Percentiles rank a stretch among this genome's conserved stretches.
phyloP scores from a whole-genome alignment of 2,888 invertebrate species.

The Lordiphosa fenestrarum region DNA sequence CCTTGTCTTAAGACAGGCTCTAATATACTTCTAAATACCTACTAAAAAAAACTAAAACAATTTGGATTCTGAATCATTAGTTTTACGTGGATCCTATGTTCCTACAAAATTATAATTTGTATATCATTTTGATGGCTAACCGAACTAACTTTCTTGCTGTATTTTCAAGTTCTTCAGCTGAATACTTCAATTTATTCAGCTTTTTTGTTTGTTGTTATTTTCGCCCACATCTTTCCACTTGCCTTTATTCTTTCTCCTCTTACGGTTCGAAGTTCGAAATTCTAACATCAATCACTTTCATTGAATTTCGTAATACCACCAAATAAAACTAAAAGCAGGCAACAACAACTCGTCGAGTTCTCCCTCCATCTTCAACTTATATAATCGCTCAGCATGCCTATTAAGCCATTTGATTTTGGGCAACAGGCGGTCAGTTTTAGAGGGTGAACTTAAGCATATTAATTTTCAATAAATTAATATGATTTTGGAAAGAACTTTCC shows the following conservation, averaged over 20 bases:
- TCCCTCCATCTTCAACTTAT: conserved; percentile 16
- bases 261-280: conserved; percentile 34
- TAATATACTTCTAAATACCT: no score
- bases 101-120: no score
- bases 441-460: conserved; percentile 1
- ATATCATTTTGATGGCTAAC: no score
- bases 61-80: no score
- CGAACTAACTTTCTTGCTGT: no score
- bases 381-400: conserved; percentile 50
- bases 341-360: conserved; percentile 12
- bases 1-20: no score
- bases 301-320: conserved; percentile 49
- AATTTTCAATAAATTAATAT: conserved; percentile 17
- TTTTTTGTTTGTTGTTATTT: not conserved
- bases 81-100: no score
- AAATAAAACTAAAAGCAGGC: not conserved
- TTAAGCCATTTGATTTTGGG: conserved; percentile 53
- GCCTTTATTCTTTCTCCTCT: conserved; percentile 9
- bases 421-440: conserved; percentile 9
- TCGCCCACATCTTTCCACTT: conserved; percentile 24
- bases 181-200: not conserved
- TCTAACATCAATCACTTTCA: conserved; percentile 74
- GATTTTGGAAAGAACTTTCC: conserved; percentile 32
- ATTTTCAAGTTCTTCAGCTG: no score
- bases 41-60: no score